Evolutionary conservation across 2,888 invertebrate species (phyloP).

Genomic region (Drosophila testacea): DNA sequence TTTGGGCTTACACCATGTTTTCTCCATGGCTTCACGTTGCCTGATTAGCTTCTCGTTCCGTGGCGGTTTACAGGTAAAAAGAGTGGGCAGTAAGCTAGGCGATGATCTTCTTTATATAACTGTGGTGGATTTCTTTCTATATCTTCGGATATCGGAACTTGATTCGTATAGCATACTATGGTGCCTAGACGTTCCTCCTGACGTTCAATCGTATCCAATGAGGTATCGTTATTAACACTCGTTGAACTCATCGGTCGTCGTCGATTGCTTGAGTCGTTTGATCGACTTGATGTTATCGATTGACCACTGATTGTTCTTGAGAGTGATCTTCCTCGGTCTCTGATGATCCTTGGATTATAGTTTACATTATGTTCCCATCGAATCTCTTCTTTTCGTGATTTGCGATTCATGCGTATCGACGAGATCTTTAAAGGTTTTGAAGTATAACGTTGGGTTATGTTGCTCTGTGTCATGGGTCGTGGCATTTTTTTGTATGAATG

Average conservation of each 20-base stretch:
- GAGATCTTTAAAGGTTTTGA: conserved; percentile 2
- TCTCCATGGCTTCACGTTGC: conserved; percentile 6
- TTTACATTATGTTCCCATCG: not conserved
- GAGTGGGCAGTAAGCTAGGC: not conserved
- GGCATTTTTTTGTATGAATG: not conserved
- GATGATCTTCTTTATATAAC: not conserved
- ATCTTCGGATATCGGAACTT: not conserved
- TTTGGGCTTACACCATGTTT: conserved; percentile 6
- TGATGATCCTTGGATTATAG: not conserved
- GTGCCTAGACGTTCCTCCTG: conserved; percentile 9
- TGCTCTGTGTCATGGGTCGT: not conserved
- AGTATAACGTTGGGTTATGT: not conserved
- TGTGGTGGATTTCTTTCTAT: not conserved
- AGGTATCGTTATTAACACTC: conserved; percentile 5
- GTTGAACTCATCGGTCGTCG: not conserved
- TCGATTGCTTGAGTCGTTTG: not conserved
- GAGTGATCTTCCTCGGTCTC: not conserved
- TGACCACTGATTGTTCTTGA: not conserved
- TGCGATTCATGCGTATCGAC: conserved; percentile 11
- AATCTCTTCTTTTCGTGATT: not conserved
- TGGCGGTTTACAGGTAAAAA: conserved; percentile 9
- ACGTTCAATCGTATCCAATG: conserved; percentile 18
- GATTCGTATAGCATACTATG: not conserved
- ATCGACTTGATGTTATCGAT: not conserved
- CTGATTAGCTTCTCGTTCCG: conserved; percentile 1